Conservation (phyloP, 2,888 invertebrate genomes). For the Trachelus iudaicus region DNA sequence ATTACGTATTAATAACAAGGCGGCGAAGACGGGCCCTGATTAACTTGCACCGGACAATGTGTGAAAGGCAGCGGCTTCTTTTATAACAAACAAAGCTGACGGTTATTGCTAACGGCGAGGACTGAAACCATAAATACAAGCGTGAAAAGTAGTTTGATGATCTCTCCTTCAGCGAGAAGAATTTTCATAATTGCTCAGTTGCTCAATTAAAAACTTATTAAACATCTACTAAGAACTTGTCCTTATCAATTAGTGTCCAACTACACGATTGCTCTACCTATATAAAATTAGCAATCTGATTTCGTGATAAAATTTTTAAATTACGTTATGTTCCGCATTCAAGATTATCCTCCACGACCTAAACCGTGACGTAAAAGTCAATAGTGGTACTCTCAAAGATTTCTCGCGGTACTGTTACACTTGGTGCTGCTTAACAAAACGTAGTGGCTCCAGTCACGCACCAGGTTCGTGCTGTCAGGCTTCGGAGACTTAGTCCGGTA, state of each 20-base stretch:
- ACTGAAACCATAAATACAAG: slow-evolving; percentile 15
- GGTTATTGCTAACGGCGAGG: slow-evolving; percentile 3
- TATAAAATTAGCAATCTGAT: no score
- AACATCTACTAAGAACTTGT: no score
- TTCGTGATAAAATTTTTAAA: no score
- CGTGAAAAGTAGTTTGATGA: neutral
- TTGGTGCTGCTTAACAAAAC: slow-evolving; percentile 39
- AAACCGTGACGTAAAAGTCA: neutral
- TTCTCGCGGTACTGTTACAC: slow-evolving; percentile 39
- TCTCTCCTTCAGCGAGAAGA: neutral
- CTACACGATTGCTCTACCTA: no score
- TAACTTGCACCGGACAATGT: slow-evolving; percentile 5
- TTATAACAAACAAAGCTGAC: slow-evolving; percentile 12
- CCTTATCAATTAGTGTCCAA: no score
- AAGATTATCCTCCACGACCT: neutral
- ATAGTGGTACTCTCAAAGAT: neutral
- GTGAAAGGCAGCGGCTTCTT: slow-evolving; percentile 7
- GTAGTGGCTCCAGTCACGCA: slow-evolving; percentile 49
- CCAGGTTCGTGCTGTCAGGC: slow-evolving; percentile 41
- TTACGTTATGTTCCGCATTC: no score
- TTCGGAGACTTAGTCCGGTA: slow-evolving; percentile 45
- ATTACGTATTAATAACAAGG: slow-evolving; percentile 54
- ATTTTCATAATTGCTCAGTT: neutral
- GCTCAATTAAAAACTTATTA: no score
- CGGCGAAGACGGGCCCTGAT: slow-evolving; percentile 30